A percentile compares a stretch with the other conserved stretches of the same genome.
Conservation (phyloP, 2,113 vertebrate genomes). For the Ovis aries region ARS-UI_Ramb_v3.0 NC_056064.1:33989001-33989500, state of each 20-base stretch:
- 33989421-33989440: neutral
- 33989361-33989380: neutral
- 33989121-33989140: neutral
- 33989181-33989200: neutral
- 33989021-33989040: neutral
- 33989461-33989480: neutral
- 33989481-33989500: neutral
- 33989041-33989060: neutral
- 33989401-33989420: neutral
- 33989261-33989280: neutral
- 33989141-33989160: no score
- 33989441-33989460: neutral
- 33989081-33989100: neutral
- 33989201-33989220: neutral
- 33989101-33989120: rapidly evolving
- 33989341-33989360: neutral
- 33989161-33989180: neutral
- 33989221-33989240: neutral
- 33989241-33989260: neutral
- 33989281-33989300: neutral
- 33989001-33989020: neutral
- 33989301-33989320: neutral
- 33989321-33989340: neutral
- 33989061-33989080: neutral
- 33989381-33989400: neutral